Evolutionary conservation across 2,113 vertebrate species (phyloP).

Genomic region (Paedocypris sp.): DNA sequence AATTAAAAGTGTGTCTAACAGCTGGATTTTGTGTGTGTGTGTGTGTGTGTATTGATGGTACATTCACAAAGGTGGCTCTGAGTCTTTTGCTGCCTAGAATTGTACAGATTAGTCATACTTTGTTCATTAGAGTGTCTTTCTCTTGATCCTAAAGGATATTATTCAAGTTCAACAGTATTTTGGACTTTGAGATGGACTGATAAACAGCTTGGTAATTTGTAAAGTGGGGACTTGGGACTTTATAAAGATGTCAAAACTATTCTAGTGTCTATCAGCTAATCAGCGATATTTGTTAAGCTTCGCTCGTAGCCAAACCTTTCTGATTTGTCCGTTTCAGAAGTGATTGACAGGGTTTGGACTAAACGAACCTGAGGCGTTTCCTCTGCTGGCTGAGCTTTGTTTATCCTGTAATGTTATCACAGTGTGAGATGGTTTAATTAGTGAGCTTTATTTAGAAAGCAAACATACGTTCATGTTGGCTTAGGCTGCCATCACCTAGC

Average conservation of each 20-base stretch:
- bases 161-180: too few relatives aligned
- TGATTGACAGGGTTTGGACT: conserved; percentile 14
- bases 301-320: not conserved
- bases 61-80: not conserved
- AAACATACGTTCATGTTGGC: conserved; percentile 62
- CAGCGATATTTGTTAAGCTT: too few relatives aligned
- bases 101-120: too few relatives aligned
- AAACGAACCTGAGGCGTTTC: conserved; percentile 42
- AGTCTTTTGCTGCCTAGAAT: not conserved
- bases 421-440: conserved; percentile 59
- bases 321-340: not conserved
- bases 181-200: too few relatives aligned
- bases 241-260: too few relatives aligned
- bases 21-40: not conserved
- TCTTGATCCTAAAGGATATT: too few relatives aligned
- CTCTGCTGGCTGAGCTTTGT: conserved; percentile 47
- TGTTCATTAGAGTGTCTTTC: not conserved
- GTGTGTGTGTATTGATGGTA: not conserved
- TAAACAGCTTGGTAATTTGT: not conserved
- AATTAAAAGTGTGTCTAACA: conserved; percentile 20
- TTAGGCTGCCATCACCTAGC: conserved; percentile 47
- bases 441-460: conserved; percentile 61
- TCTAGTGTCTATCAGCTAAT: too few relatives aligned
- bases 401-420: conserved; percentile 61
- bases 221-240: not conserved